A percentile compares a stretch with the other conserved stretches of the same genome.
These are phyloP conservation scores for Pogonus chalceus DNA, from an alignment of 1,140 invertebrate genomes.

Conservation along the genomic window DNA sequence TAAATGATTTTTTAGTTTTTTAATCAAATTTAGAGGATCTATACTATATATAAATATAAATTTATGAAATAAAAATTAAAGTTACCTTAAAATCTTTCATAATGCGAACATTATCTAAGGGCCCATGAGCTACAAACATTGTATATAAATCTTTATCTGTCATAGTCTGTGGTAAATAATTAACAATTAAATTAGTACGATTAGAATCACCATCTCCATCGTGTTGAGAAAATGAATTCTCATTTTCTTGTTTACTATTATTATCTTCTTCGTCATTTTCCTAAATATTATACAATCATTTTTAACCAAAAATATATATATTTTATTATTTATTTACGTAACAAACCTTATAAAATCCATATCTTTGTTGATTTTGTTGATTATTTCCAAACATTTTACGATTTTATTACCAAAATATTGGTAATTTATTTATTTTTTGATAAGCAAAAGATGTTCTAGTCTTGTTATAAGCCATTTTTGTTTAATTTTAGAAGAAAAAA, in stretches of 20 bases:
- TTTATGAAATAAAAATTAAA: constrained; percentile 8
- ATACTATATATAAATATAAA: not conserved
- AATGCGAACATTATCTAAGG: constrained; percentile 80
- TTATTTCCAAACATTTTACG: constrained; percentile 4
- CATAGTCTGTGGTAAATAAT: constrained; percentile 90
- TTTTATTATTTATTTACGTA: not conserved
- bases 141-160: constrained; percentile 82
- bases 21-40: not conserved
- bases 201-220: not conserved
- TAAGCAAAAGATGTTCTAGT: too few species aligned
- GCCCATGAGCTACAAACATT: constrained; percentile 78
- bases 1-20: not conserved
- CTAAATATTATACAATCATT: not conserved
- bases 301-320: not conserved
- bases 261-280: not conserved
- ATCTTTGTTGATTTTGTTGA: not conserved
- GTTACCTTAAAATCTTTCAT: constrained; percentile 77
- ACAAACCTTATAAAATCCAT: not conserved
- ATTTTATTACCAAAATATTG: too few species aligned
- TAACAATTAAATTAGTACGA: constrained; percentile 81
- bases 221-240: not conserved
- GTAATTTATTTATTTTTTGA: too few species aligned
- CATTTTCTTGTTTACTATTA: not conserved
- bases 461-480: too few species aligned
- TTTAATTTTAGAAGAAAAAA: too few species aligned